Percentiles rank a stretch among this genome's conserved stretches.
Evolutionary conservation across 2,113 vertebrate species (phyloP).

Genomic region (Chloebia gouldiae): DNA sequence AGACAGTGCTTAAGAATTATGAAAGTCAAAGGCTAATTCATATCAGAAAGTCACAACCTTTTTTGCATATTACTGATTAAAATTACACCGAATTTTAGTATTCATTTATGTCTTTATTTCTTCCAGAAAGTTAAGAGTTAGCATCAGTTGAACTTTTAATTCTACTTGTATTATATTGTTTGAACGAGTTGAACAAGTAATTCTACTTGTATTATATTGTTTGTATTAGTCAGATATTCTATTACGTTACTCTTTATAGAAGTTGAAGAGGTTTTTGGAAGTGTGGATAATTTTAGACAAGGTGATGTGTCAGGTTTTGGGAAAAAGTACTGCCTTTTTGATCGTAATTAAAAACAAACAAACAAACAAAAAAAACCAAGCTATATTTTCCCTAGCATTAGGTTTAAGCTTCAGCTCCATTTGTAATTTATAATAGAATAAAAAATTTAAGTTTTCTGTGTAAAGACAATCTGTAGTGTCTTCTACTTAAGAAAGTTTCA

Average conservation of each 20-base stretch:
- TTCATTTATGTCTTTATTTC: background rate
- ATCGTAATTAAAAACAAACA: background rate
- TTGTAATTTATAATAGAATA: background rate
- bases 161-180: background rate
- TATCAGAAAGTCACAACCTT: conserved; percentile 73
- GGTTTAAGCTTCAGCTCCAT: background rate
- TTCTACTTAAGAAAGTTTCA: background rate
- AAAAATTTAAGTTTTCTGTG: background rate
- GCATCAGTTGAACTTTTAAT: conserved; percentile 7
- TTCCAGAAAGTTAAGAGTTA: conserved; percentile 23
- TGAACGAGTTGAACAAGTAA: no score
- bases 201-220: background rate
- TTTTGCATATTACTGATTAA: conserved; percentile 71
- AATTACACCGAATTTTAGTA: conserved; percentile 60
- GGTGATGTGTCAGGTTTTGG: background rate
- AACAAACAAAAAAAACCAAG: background rate
- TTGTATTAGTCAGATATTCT: background rate
- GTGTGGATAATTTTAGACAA: background rate
- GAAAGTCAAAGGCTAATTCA: conserved; percentile 79
- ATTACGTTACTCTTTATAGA: background rate
- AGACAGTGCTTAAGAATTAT: conserved; percentile 80
- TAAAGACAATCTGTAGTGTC: background rate
- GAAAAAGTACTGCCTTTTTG: background rate
- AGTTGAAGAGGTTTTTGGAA: background rate
- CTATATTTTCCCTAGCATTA: background rate